phyloP scores from a whole-genome alignment of 2,113 vertebrate species.

The Forbesichthys papilliferus region DNA sequence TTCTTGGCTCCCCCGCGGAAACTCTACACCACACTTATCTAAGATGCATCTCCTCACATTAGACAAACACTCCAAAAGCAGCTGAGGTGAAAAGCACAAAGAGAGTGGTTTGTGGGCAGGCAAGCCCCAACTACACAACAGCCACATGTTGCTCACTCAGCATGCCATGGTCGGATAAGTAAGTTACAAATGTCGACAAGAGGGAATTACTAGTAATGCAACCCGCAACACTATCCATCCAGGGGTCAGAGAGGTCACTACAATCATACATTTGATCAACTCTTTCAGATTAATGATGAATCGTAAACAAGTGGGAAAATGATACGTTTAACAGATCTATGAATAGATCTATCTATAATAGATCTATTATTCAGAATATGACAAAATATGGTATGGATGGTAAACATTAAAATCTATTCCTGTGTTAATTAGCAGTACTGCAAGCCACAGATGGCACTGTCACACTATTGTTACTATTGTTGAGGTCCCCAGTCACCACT shows the following conservation, averaged over 20 bases:
- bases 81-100: conserved; percentile 35
- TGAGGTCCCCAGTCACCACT: too few species aligned
- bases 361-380: too few species aligned
- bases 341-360: too few species aligned
- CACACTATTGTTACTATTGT: too few species aligned
- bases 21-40: conserved; percentile 49
- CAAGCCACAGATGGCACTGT: too few species aligned
- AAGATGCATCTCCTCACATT: conserved; percentile 27
- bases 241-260: not conserved
- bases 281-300: not conserved
- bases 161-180: too few species aligned
- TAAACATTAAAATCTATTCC: too few species aligned
- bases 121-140: conserved; percentile 42
- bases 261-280: not conserved
- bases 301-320: too few species aligned
- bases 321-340: too few species aligned
- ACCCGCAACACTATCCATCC: not conserved
- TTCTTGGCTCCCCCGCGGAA: conserved; percentile 62
- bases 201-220: not conserved
- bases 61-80: conserved; percentile 42
- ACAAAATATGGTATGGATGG: too few species aligned
- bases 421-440: too few species aligned
- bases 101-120: conserved; percentile 34
- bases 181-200: conserved; percentile 16
- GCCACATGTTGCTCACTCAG: conserved; percentile 9